Base-by-base conservation (phyloP, 2,888 invertebrate genomes). In the Entomobrya multifasciata region DNA sequence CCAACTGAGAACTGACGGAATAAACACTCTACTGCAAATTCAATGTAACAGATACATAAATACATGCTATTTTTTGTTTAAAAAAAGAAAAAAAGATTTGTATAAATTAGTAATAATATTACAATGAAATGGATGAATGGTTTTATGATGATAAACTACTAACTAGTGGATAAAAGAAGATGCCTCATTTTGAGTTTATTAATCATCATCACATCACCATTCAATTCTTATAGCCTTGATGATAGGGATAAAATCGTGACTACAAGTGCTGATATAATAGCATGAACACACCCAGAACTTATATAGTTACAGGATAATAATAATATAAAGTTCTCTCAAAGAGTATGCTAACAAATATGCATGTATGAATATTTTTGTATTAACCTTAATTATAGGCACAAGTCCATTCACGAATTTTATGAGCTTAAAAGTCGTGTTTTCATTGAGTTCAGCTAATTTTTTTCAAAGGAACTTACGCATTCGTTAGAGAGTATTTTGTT, bases 161-260 rank as follows among this genome's bases (percentile, higher is more conserved):
- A 36, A 41, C 36, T 36, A 1, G 17, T 22, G 20, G 41, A 41
- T 20, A 20, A 44, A 67, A 22, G n/a, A 30, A 62, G 62, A 72
- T 47, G 20, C 25, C 60, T 82, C 57, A 22, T 52, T 67, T 65
- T 76, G 62, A 83, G 76, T 83, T 65, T 76, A 76, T 76, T 76
- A 76, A 76, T 83, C 62, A 83, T 36, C 65, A 36, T 3, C 65
- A 76, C 62, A 36, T 36, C 36, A 8, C 36, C 36, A 36, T 36
- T 36, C 36, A 36, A 36, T 36, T 36, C 5, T n/a, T n/a, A n/a
- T n/a, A 41, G n/a, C 76, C 76, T 65, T 60, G 82, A 74, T 74
- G 20, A 8, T 47, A 36, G 36, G 36, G 62, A 30, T 25, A 41
- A 81, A 62, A 49, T 83, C 83, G 83, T 83, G 83, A 83, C 83